phyloP scores from a whole-genome alignment of 2,113 vertebrate genomes.

The Ascaphus truei region DNA sequence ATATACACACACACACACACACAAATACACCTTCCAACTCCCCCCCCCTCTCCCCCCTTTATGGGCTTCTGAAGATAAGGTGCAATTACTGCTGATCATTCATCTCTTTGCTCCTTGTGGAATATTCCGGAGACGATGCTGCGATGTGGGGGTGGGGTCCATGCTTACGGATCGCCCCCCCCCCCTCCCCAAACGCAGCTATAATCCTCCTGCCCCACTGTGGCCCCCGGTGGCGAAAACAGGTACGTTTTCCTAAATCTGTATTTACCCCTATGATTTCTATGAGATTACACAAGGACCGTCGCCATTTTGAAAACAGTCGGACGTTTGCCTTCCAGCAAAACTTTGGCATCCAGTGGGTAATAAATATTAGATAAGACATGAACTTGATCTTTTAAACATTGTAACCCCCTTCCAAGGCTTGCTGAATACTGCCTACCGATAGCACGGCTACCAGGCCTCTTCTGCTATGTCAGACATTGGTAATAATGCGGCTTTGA shows the following conservation, averaged over 20 bases:
- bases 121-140: no score
- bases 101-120: neutral
- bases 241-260: no score
- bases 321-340: neutral
- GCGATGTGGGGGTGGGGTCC: no score
- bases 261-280: neutral
- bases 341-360: neutral
- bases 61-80: neutral
- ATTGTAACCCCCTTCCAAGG: no score
- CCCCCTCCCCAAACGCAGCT: no score
- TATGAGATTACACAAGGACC: neutral
- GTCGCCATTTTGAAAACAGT: neutral
- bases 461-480: neutral
- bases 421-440: no score
- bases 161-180: no score
- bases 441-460: no score
- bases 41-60: neutral
- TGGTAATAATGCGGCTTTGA: slow-evolving; percentile 35
- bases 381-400: no score
- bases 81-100: neutral
- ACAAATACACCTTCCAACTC: neutral
- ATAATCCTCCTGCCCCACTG: no score
- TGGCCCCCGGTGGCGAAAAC: no score
- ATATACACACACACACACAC: no score
- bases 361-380: neutral